These are phyloP conservation scores for Mormyrus hasselquistii DNA, from an alignment of 2,797 vertebrate species.

Conservation along the genomic window DNA sequence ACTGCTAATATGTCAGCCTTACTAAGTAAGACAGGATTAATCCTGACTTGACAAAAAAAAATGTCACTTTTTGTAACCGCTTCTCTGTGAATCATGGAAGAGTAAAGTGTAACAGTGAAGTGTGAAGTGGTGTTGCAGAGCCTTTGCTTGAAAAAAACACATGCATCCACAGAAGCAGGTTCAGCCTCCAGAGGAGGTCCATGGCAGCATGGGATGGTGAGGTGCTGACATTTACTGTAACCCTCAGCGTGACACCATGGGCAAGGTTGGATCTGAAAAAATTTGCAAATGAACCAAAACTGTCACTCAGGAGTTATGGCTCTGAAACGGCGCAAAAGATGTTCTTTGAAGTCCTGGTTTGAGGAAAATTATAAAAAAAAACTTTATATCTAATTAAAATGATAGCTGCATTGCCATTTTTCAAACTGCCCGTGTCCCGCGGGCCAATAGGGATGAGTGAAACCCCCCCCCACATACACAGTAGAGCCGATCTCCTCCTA, in stretches of 20 bases:
- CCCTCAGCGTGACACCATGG: conserved; percentile 76
- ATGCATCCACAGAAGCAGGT: conserved; percentile 69
- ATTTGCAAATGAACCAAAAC: conserved; percentile 85
- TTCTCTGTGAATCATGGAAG: not conserved
- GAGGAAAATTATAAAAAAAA: conserved; percentile 79
- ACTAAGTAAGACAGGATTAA: no score
- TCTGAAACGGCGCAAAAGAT: conserved; percentile 83
- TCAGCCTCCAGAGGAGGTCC: conserved; percentile 80
- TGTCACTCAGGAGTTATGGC: conserved; percentile 86
- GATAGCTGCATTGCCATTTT: conserved; percentile 99
- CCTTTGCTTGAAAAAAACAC: conserved; percentile 51
- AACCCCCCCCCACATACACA: conserved; percentile 73
- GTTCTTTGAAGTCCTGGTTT: conserved; percentile 97
- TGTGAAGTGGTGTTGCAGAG: not conserved
- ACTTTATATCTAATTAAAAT: conserved; percentile 99
- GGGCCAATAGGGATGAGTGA: conserved; percentile 98
- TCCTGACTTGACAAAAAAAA: no score
- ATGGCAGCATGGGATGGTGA: conserved; percentile 72
- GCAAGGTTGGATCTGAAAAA: conserved; percentile 78
- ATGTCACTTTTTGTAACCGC: no score
- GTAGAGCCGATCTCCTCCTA: conserved; percentile 89
- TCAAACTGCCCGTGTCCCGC: conserved; percentile 97
- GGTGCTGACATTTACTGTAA: conserved; percentile 75
- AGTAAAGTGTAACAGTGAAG: not conserved
- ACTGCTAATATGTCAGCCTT: not conserved